Conservation (phyloP, 2,113 vertebrate species). For the Heloderma charlesbogerti region DNA sequence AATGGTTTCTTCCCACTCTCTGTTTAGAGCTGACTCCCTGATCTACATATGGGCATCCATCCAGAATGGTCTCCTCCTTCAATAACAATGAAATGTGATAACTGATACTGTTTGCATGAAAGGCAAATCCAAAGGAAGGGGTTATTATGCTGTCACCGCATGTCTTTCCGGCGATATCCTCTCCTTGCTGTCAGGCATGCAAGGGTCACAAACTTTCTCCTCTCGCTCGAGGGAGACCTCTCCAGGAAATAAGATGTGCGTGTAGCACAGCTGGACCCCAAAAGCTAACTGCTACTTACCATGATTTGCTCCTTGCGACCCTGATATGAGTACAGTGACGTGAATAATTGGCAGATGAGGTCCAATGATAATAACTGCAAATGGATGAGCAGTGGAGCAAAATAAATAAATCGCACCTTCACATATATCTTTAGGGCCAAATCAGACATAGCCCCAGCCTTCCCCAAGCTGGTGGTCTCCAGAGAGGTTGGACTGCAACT, state of each 20-base stretch:
- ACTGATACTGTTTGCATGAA: constrained; percentile 9
- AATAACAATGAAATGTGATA: background rate
- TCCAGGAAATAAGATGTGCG: constrained; percentile 56
- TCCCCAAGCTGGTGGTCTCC: too few species aligned
- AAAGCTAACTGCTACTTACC: constrained; percentile 5
- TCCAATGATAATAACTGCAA: background rate
- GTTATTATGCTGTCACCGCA: constrained; percentile 1
- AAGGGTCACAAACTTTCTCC: constrained; percentile 40
- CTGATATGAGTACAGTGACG: constrained; percentile 21
- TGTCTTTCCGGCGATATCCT: constrained; percentile 49
- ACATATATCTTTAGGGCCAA: background rate
- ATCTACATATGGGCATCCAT: constrained; percentile 14
- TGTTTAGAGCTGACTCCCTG: constrained; percentile 47
- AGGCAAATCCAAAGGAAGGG: constrained; percentile 27
- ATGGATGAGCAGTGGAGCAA: background rate
- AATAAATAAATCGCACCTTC: background rate
- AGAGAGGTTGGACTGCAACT: too few species aligned
- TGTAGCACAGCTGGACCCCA: constrained; percentile 45
- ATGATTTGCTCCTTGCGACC: constrained; percentile 30
- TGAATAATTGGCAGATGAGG: background rate
- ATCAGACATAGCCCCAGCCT: background rate
- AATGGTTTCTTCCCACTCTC: background rate
- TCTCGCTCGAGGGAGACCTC: constrained; percentile 40
- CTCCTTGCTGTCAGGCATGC: constrained; percentile 45
- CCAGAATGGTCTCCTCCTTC: constrained; percentile 31